Evolutionary conservation across 1,140 invertebrate species (phyloP), one percentile per base, ranked within the genome.

Genomic region (Drosophila yakuba): DNA sequence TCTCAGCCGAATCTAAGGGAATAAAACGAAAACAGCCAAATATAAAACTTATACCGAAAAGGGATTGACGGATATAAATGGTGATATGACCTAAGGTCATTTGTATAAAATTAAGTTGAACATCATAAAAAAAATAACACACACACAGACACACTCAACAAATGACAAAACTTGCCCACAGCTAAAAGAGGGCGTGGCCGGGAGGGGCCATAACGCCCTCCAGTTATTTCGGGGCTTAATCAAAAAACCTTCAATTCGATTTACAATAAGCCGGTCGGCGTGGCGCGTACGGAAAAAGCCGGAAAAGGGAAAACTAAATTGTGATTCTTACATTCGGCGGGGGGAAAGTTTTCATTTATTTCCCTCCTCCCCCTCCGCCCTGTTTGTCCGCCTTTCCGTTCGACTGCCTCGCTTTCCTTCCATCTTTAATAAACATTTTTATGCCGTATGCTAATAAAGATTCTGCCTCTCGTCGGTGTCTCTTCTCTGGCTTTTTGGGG

Each of bases 81-180:
- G 80, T 89, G 84, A 89, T 84, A 90, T 89, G 84, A 89, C 84
- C 84, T 89, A 66, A 74, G 84, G 84, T 89, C 84, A 89, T 89
- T 89, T 89, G 84, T 89, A 89, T 89, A 89, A 89, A 89, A 89
- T 89, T 89, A 89, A 89, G 84, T 89, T 89, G 85, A 89, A 88
- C 84, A 78, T 89, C 85, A 84, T 89, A 89, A 90, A 89, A 89
- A 69, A 69, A 75, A 62, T 4, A 39, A 39, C 11, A 14, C 11
- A 39, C 11, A 39, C 12, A 38, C 10, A 38, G 6, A 28, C 0
- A 32, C 32, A 56, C 36, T 63, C 28, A 58, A 51, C 45, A 36
- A 74, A 74, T 73, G 55, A 60, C 69, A 73, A 60, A 76, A 60
- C 62, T 69, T 61, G 25, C n/a, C 52, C 41, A 10, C 32, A 52